Base-by-base conservation (phyloP, 2,888 invertebrate species). In the Xanthia icteritia region DNA sequence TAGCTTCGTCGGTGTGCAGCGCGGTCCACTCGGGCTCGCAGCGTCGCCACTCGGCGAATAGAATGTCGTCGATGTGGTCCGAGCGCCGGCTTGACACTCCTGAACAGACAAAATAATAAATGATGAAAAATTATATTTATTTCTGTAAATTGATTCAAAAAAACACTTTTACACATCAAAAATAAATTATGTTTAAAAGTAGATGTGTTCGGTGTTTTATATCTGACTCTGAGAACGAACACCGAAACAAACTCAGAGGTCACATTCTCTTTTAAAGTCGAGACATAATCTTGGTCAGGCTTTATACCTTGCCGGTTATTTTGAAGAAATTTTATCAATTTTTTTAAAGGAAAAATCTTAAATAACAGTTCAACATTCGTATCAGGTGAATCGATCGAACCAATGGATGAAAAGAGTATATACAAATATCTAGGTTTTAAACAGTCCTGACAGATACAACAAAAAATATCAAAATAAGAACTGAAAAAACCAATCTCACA, bases 1-100 rank as follows among this genome's bases (percentile, higher is more conserved):
- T 73, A 31, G 92, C 94, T 73, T 96, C 96, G 86, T 96, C 96
- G 0, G 90, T 86, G 86, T 96, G 95, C 1, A 96, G 90, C 0
- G 94, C 89, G 0, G 96, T 96, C 96, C 96, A 96, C 81, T 96
- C 95, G 2, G 95, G 94, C 85, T 96, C 96, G 79, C 95, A 94
- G n/a, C 94, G 94, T 0, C 95, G 92, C 96, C 96, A 96, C 83
- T 96, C 96, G 31, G 94, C 89, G 82, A 96, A 95, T 66, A 96
- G 73, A 63, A 96, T 95, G 82, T 96, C 96, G 84, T 96, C 96
- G 60, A 96, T 95, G 87, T 96, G 96, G 79, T 96, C 96, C 0
- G 96, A 93, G 2, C 96, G 93, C 3, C 95, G 91, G 11, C 92
- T 92, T 1, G 94, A 92, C 5, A 96, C 94, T 54, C 94, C 96